phyloP scores from a whole-genome alignment of 2,888 invertebrate species.

The Fragum fragum region DNA sequence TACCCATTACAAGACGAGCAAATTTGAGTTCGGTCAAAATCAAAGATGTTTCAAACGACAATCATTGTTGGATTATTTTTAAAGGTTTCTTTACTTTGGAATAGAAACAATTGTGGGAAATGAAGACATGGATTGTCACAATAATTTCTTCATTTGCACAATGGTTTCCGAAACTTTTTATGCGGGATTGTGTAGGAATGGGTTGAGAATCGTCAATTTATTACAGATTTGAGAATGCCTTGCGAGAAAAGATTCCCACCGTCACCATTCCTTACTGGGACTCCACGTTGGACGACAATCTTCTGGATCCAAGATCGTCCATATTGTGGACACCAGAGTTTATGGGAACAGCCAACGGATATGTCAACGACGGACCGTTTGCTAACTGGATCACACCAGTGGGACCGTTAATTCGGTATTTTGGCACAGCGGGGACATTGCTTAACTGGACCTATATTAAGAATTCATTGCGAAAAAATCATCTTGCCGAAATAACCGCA shows the following conservation, averaged over 20 bases:
- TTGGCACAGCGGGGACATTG: conserved; percentile 67
- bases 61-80: no score
- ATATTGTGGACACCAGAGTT: conserved; percentile 84
- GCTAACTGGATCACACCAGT: conserved; percentile 78
- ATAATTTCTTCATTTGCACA: no score
- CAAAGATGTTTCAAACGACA: no score
- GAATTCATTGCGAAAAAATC: conserved; percentile 58
- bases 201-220: no score
- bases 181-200: no score
- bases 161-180: no score
- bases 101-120: no score
- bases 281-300: conserved; percentile 82
- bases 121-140: no score
- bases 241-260: conserved; percentile 80
- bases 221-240: conserved; percentile 76
- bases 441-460: conserved; percentile 68
- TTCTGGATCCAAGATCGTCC: conserved; percentile 83
- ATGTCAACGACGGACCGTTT: conserved; percentile 83
- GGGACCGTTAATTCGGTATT: conserved; percentile 68
- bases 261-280: conserved; percentile 86
- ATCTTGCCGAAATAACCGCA: conserved; percentile 63
- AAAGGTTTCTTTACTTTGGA: no score
- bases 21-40: no score
- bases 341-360: conserved; percentile 83
- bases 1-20: no score